Evolutionary conservation across 2,113 vertebrate genomes (phyloP).

Genomic region (Phalacrocorax pelagicus): DNA sequence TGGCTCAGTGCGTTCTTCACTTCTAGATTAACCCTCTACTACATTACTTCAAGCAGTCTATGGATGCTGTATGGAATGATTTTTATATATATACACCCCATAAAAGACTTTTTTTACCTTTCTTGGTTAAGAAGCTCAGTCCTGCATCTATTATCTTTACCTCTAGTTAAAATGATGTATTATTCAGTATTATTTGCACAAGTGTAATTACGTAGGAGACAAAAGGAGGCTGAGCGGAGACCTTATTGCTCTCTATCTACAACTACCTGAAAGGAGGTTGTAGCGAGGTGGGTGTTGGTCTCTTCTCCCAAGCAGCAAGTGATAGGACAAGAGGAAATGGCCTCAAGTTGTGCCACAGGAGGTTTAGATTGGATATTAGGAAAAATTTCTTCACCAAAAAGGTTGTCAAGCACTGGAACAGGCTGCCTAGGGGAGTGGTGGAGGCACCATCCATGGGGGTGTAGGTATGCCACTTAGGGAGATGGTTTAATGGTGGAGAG

Average conservation of each 20-base stretch:
- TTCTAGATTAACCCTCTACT: background rate
- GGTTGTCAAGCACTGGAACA: background rate
- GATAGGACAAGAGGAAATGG: too few relatives aligned
- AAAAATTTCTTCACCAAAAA: too few relatives aligned
- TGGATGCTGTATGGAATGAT: background rate
- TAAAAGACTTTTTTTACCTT: background rate
- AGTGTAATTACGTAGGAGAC: background rate
- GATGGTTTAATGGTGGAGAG: background rate
- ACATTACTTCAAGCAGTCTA: background rate
- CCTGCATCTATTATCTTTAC: background rate
- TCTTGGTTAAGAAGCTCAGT: background rate
- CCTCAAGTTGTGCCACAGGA: too few relatives aligned
- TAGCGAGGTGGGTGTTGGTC: too few relatives aligned
- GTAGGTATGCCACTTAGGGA: background rate
- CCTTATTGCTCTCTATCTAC: fast-evolving
- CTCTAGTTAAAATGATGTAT: background rate
- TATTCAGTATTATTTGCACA: background rate
- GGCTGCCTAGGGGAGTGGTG: background rate
- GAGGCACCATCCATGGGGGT: background rate
- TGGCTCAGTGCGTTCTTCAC: background rate
- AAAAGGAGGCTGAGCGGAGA: background rate
- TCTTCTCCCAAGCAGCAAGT: too few relatives aligned
- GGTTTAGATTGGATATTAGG: too few relatives aligned
- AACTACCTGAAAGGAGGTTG: background rate
- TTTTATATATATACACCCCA: background rate